Percentiles rank a stretch among this genome's conserved stretches.
These are phyloP conservation scores for Cantharis flavilabris DNA, from an alignment of 2,888 invertebrate genomes.

Conservation along the genomic window DNA sequence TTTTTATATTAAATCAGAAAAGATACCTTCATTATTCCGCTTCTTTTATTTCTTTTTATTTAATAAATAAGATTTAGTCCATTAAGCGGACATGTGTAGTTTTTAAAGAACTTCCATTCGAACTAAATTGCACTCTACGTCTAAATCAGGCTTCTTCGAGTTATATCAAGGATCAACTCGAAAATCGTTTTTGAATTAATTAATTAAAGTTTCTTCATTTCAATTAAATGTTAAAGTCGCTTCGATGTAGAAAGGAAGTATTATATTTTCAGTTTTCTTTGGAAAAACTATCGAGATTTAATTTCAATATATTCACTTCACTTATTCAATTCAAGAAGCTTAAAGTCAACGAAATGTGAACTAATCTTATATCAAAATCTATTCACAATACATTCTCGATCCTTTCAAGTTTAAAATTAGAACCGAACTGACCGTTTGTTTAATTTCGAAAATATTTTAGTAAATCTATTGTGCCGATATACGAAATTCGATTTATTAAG, in stretches of 20 bases:
- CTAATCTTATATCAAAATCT: slow-evolving; percentile 7
- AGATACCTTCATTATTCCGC: not conserved
- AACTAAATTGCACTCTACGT: not conserved
- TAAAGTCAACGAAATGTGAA: slow-evolving; percentile 12
- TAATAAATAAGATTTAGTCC: not conserved
- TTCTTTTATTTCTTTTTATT: not conserved
- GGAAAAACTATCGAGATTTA: not conserved
- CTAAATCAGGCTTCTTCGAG: not conserved
- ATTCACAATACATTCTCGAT: slow-evolving; percentile 1
- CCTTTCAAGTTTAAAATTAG: slow-evolving; percentile 4
- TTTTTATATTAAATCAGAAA: not conserved
- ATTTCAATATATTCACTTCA: slow-evolving; percentile 5
- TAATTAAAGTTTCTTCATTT: not conserved
- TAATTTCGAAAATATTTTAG: not conserved
- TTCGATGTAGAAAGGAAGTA: not conserved
- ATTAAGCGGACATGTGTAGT: not conserved
- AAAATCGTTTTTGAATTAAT: not conserved
- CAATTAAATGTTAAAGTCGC: not conserved
- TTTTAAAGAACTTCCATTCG: not conserved
- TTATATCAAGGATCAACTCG: not conserved
- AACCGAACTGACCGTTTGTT: not conserved
- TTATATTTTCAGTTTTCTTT: not conserved
- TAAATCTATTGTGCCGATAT: not conserved
- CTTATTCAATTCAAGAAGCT: slow-evolving; percentile 5
- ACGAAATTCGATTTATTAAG: not conserved